phyloP scores from a whole-genome alignment of 2,113 vertebrate species.

The Serinus canaria region DNA sequence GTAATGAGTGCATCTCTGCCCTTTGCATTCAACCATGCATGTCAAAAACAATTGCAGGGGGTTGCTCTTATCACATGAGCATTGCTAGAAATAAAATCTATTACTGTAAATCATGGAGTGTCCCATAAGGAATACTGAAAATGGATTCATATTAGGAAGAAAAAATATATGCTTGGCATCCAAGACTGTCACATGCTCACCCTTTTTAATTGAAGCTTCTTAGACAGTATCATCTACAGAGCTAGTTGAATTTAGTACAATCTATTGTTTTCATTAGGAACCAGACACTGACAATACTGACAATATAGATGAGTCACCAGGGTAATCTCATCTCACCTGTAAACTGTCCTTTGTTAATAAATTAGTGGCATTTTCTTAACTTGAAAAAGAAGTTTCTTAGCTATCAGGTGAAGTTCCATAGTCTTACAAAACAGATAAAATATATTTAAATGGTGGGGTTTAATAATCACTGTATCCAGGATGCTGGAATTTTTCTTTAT shows the following conservation, averaged over 20 bases:
- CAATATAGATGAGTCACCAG: not conserved
- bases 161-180: not conserved
- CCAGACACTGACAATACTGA: not conserved
- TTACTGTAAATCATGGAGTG: not conserved
- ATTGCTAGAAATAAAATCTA: not conserved
- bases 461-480: not conserved
- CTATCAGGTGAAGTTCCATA: not conserved
- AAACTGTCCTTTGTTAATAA: not conserved
- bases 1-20: fast-evolving
- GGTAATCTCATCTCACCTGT: not conserved
- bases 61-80: not conserved
- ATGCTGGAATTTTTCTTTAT: not conserved
- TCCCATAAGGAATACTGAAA: not conserved
- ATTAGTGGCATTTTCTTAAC: not conserved
- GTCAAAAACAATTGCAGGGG: not conserved
- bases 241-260: not conserved
- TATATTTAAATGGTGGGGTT: fast-evolving
- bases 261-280: not conserved
- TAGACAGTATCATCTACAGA: not conserved
- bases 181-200: not conserved
- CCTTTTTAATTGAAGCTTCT: not conserved
- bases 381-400: not conserved
- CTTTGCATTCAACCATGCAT: not conserved
- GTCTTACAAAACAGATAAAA: not conserved
- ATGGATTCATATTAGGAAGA: not conserved